These are phyloP conservation scores for Phrynocephalus guinanensis DNA, from an alignment of 2,797 vertebrate genomes.

Conservation along the genomic window DNA sequence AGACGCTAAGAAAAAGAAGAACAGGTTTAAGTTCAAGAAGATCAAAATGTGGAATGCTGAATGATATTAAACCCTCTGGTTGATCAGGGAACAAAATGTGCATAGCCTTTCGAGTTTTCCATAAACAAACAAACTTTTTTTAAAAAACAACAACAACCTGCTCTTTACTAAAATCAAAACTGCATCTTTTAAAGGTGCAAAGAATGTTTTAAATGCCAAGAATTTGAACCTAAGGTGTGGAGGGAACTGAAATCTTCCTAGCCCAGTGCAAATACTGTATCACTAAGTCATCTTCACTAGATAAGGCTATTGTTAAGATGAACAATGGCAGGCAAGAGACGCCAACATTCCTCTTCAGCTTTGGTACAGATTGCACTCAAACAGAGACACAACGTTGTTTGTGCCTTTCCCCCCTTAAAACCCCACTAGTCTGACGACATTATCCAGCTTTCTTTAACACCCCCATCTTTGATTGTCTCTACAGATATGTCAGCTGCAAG, in stretches of 20 bases:
- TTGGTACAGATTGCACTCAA: slow-evolving; percentile 20
- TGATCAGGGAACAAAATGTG: no score
- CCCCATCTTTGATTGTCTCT: no score
- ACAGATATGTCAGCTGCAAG: not conserved
- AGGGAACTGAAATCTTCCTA: not conserved
- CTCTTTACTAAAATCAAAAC: not conserved
- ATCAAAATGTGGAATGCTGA: no score
- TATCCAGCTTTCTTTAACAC: not conserved
- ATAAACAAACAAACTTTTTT: not conserved
- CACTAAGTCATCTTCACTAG: slow-evolving; percentile 9
- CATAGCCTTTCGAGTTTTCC: no score
- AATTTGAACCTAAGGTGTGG: not conserved
- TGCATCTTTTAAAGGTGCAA: slow-evolving; percentile 7
- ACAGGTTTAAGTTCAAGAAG: no score
- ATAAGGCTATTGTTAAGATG: slow-evolving; percentile 22
- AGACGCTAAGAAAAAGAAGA: no score
- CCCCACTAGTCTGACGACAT: not conserved
- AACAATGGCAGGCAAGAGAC: slow-evolving; percentile 34
- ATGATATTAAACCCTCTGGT: no score
- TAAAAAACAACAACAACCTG: not conserved
- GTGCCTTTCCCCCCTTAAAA: not conserved
- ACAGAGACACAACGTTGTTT: not conserved
- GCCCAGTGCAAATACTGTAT: not conserved
- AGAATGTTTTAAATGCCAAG: not conserved
- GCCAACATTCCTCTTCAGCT: not conserved